A percentile compares a stretch with the other conserved stretches of the same genome.
Conservation (phyloP, 2,113 vertebrate genomes). For the Nothobranchius kuhntae region DNA sequence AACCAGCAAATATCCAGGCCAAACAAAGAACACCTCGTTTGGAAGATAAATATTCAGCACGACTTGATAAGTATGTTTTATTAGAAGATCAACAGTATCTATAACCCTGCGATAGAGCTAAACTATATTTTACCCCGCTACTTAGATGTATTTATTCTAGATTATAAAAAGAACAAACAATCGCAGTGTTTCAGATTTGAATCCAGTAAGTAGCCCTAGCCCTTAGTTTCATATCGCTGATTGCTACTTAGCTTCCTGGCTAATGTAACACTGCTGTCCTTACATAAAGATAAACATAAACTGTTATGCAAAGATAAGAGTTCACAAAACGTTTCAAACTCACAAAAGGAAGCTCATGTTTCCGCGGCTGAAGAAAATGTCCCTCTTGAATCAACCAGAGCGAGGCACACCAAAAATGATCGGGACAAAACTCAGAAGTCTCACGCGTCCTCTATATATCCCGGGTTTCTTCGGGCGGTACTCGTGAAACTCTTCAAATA, state of each 20-base stretch:
- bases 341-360: constrained; percentile 82
- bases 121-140: fast-evolving
- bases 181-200: background rate
- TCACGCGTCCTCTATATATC: constrained; percentile 19
- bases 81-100: fast-evolving
- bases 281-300: background rate
- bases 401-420: constrained; percentile 5
- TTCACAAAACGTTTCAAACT: constrained; percentile 39
- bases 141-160: background rate
- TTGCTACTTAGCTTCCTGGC: background rate
- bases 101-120: fast-evolving
- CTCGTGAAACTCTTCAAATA: background rate
- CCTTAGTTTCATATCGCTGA: constrained; percentile 39
- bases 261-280: background rate
- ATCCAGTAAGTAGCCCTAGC: constrained; percentile 61
- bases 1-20: constrained; percentile 60
- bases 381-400: constrained; percentile 27
- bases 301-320: background rate
- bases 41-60: background rate
- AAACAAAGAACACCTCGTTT: background rate
- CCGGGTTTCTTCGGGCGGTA: background rate
- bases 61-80: background rate
- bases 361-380: constrained; percentile 41
- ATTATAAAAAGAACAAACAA: background rate
- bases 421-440: constrained; percentile 32